Evolutionary conservation across 2,797 vertebrate species (phyloP).

Genomic region (Esox lucius): DNA sequence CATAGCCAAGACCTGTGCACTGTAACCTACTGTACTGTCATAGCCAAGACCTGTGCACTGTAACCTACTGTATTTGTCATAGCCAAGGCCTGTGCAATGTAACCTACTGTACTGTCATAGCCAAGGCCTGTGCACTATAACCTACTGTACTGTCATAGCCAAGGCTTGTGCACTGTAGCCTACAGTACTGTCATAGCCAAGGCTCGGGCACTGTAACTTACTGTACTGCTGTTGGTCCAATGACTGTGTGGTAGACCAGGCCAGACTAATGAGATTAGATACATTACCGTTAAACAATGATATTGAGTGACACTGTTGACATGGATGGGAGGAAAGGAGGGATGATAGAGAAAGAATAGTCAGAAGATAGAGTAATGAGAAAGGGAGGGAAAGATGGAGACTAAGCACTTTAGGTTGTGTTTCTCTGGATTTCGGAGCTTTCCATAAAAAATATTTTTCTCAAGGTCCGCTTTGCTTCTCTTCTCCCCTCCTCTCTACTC

Average conservation of each 20-base stretch:
- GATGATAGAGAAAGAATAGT: not conserved
- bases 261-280: not conserved
- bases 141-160: too few relatives aligned
- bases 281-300: not conserved
- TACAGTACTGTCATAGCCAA: too few relatives aligned
- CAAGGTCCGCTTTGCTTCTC: not conserved
- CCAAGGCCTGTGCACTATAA: too few relatives aligned
- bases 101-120: not conserved
- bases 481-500: not conserved
- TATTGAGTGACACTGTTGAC: not conserved
- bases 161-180: too few relatives aligned
- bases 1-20: too few relatives aligned
- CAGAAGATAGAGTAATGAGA: not conserved
- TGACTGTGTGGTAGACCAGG: not conserved
- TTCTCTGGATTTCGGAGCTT: not conserved
- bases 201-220: not conserved
- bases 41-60: not conserved
- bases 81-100: too few relatives aligned
- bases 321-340: not conserved
- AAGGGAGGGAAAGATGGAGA: not conserved
- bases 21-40: too few relatives aligned
- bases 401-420: not conserved
- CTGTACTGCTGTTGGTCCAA: constrained; percentile 8
- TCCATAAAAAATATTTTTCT: not conserved
- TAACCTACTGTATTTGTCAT: constrained; percentile 10